Conservation (phyloP, 1,140 invertebrate genomes). For the Tetramorium simillimum region DNA sequence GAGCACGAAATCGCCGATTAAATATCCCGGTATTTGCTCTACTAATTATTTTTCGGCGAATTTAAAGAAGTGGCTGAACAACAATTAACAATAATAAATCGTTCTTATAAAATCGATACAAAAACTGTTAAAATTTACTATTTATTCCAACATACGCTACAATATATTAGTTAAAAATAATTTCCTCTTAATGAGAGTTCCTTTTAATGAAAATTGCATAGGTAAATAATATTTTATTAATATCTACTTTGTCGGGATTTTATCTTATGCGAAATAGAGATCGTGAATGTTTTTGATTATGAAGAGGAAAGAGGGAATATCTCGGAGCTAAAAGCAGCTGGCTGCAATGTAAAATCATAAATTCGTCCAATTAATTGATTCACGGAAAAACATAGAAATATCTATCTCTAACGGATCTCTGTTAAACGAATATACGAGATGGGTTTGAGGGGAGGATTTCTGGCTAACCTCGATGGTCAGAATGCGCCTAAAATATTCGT, state of each 20-base stretch:
- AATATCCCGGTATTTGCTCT: conserved; percentile 81
- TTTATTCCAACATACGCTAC: neutral
- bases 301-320: conserved; percentile 38
- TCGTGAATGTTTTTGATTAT: conserved; percentile 64
- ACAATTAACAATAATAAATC: conserved; percentile 7
- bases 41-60: conserved; percentile 82
- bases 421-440: conserved; percentile 30
- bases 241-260: neutral
- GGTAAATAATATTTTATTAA: neutral
- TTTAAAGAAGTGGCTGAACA: neutral
- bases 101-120: neutral
- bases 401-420: neutral
- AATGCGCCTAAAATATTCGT: conserved; percentile 61
- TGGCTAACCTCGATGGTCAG: conserved; percentile 12
- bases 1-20: conserved; percentile 82
- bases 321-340: conserved; percentile 23
- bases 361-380: conserved; percentile 79
- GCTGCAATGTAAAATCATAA: conserved; percentile 79
- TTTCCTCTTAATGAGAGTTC: neutral
- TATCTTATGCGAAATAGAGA: conserved; percentile 64
- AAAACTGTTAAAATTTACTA: neutral
- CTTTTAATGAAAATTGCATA: neutral
- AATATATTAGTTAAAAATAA: neutral
- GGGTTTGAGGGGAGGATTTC: neutral
- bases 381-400: conserved; percentile 73